Base-by-base conservation (phyloP, 2,797 vertebrate genomes). In the Protosalanx chinensis region DNA sequence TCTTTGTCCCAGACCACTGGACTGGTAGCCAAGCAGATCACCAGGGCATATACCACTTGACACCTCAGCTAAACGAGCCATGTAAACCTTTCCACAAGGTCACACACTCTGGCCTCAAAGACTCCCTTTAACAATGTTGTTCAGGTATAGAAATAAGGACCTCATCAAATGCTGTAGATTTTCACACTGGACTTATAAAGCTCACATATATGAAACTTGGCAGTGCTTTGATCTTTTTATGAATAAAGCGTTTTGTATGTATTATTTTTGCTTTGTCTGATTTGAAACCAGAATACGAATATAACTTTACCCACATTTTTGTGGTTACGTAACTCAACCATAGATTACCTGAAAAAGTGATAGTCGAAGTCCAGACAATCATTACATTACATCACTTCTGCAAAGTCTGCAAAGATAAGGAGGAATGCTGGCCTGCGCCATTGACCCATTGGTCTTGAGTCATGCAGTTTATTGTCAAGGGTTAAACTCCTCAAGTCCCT, bases 161-260 rank as follows among this genome's bases (percentile, higher is more conserved):
- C 75, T 82, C 84, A 72, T 35, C 86, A 86, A 93, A 86, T 91
- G 56, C 88, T 86, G 83, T 91, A 88, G 86, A 80, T 80, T 82
- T 76, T 85, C 80, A 84, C 84, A 80, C 80, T 84, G 82, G 58
- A 64, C 89, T 87, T 82, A 87, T 90, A 84, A 89, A 71, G 88
- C 88, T 87, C 75, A 82, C 90, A 88, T 92, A 88, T 92, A 91
- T 88, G 90, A 93, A 87, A 92, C 90, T 88, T 90, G 89, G 90
- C 88, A 88, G 89, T 88, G 71, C 59, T 80, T 70, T 86, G 90
- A 90, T 93, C 65, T 75, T 88, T 89, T 84, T 93, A 90, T 90
- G 78, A 94, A 95, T 96, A 95, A 96, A 94, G 85, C 90, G 90
- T 92, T 93, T 94, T 84, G 59, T 85, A 86, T 79, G 41, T 76